phyloP scores from a whole-genome alignment of 2,113 vertebrate genomes.

The Corythornis madagascariensis region DNA sequence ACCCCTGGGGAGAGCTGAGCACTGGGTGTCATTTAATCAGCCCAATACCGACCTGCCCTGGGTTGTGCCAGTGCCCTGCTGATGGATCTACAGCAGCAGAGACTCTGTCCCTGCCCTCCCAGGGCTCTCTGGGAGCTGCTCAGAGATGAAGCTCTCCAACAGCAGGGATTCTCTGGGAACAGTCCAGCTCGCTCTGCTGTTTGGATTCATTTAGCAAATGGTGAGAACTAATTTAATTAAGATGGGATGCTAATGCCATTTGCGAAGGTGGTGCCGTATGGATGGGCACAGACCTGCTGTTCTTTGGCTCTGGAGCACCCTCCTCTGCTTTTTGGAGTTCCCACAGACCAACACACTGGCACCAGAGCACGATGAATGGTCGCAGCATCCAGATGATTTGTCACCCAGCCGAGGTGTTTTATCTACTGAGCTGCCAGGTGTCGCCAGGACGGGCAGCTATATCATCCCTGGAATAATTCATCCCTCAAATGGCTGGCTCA shows the following conservation, averaged over 20 bases:
- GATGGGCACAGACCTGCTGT: conserved; percentile 37
- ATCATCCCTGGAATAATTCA: conserved; percentile 6
- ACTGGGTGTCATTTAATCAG: conserved; percentile 36
- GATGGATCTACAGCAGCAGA: background rate
- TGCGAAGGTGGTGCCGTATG: conserved; percentile 42
- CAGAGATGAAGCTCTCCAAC: conserved; percentile 21
- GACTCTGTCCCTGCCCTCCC: background rate
- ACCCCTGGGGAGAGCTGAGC: background rate
- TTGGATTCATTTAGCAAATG: conserved; percentile 53
- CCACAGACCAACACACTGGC: background rate
- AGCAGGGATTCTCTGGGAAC: conserved; percentile 57
- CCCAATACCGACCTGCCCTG: background rate
- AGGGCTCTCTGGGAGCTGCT: conserved; percentile 43
- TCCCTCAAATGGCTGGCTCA: conserved; percentile 4
- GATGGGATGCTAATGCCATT: conserved; percentile 53
- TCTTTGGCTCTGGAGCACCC: conserved; percentile 36
- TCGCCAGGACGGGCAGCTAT: background rate
- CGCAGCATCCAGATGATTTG: background rate
- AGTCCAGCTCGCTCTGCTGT: conserved; percentile 32
- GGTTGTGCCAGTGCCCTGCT: background rate
- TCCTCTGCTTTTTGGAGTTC: conserved; percentile 17
- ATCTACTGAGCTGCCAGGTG: conserved; percentile 17
- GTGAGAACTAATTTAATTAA: conserved; percentile 62
- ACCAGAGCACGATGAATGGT: background rate
- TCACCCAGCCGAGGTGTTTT: conserved; percentile 18